Base-by-base conservation (phyloP, 92 coral and sea anemone species). In the Ricordea florida region DNA sequence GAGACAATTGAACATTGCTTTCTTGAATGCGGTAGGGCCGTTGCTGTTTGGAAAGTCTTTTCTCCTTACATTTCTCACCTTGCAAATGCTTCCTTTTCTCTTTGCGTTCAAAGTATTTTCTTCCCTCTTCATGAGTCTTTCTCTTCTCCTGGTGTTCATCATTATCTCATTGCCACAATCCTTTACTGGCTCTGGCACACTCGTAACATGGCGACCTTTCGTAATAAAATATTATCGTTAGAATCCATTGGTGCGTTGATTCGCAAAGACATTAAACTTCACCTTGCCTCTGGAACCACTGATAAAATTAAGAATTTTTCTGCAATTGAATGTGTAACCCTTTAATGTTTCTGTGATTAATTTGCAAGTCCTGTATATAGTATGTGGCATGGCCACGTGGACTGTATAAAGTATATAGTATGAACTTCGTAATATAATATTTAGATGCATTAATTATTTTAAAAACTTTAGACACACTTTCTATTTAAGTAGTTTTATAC, bases 1-100 rank as follows among this genome's bases (percentile, higher is more conserved):
- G 83, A 76, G 28, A 33, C 66, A 0, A 55, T 64, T 1, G 74
- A 76, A 21, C 84, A 78, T 27, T 78, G 76, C 27, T 78, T 78
- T 6, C 23, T 77, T 15, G 17, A 4, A 15, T 75, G 81, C 17
- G 31, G 42, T 11, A 6, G 72, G 0, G 52, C 47, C 0, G 17
- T n/a, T 0, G 20, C 5, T 3, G 67, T 66, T 1, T 76, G 83
- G 83, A n/a, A 33, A 0, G 6, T 27, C 22, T 57, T 57, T 28
- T 3, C 64, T 1, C 64, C 64, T 2, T 0, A 32, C 22, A 6
- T 57, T 5, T 1, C 26, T 33, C 3, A 1, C 1, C 5, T 57
- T 1, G 10, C 5, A 1, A 6, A 2, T 2, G 16, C 44, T 18
- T 17, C 44, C 22, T 32, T 57, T 17, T 1, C 5, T 15, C 17